Base-by-base conservation (phyloP, 2,888 invertebrate species). In the Nomada goodeniana region DNA sequence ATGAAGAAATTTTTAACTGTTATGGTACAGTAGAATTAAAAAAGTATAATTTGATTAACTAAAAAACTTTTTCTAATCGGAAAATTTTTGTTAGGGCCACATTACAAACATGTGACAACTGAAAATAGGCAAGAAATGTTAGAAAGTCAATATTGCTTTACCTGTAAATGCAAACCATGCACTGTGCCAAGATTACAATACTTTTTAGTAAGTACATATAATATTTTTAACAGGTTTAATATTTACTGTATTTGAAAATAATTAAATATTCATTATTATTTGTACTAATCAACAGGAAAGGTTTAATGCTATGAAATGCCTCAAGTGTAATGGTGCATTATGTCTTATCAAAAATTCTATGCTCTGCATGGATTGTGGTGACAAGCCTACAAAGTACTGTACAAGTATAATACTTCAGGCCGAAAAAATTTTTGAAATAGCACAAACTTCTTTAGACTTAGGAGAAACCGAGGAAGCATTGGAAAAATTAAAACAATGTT, bases 1-100 rank as follows among this genome's bases (percentile, higher is more conserved):
- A 96, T 5, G 95, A 95, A 15, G 97, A 98, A 94, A 95, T 99
- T 82, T 95, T 95, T 86, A 98, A 98, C 94, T 98, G 98, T 91
- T 98, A 98, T 93, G 97, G 97, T 95, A 89, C 75, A 70, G 44
- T 70, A 52, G 47, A 29, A 69, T 5, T 63, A 11, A 13, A 67
- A 57, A 57, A 13, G 20, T 53, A 18, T n/a, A 18, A 52, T 20
- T 20, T 47, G 42, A 52, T 47, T 23, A n/a, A 2, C 50, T 52
- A 18, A 23, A 15, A 23, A 59, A 61, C 4, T 3, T 47, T 29
- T 64, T 67, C 20, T 9, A 53, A 59, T 42, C 23, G 69, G n/a
- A 36, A 76, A 64, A 36, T 61, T 74, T 11, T 69, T 29, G 5
- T 55, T 89, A 95, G 96, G 96, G 13, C 96, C 97, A 65, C 96